phyloP scores from a whole-genome alignment of 2,797 vertebrate genomes.

The Uromys caudimaculatus region DNA sequence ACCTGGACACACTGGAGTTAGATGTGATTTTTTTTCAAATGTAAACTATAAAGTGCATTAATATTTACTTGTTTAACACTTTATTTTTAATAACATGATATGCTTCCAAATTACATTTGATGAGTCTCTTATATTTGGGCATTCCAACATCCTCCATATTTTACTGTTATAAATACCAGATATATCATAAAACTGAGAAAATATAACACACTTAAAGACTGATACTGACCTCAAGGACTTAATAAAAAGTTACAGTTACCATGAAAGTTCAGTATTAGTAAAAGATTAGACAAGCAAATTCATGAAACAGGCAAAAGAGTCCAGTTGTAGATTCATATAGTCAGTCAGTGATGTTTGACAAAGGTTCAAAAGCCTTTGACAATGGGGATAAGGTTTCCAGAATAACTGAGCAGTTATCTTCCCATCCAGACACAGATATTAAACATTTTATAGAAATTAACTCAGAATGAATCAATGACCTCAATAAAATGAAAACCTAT shows the following conservation, averaged over 20 bases:
- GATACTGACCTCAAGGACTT: not conserved
- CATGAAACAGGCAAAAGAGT: not conserved
- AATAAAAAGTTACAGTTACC: not conserved
- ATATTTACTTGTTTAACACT: not conserved
- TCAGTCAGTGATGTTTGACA: not conserved
- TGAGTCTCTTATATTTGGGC: not conserved
- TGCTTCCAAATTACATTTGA: constrained; percentile 32
- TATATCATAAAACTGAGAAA: not conserved
- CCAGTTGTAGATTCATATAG: not conserved
- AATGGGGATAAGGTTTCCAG: not conserved
- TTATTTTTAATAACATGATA: constrained; percentile 15
- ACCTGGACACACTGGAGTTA: not conserved
- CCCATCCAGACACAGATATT: not conserved
- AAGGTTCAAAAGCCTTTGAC: not conserved
- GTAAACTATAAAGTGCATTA: not conserved
- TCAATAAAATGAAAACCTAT: not conserved
- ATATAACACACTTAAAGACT: not conserved
- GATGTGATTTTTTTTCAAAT: not conserved
- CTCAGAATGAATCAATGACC: not conserved
- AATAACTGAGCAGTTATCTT: not conserved
- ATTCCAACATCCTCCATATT: constrained; percentile 21
- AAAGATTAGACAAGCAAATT: not conserved
- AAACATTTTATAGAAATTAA: not conserved
- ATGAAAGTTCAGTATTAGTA: not conserved
- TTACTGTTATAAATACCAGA: not conserved